Base-by-base conservation (phyloP, 2,888 invertebrate species). In the Agrilus cyanescens region DNA sequence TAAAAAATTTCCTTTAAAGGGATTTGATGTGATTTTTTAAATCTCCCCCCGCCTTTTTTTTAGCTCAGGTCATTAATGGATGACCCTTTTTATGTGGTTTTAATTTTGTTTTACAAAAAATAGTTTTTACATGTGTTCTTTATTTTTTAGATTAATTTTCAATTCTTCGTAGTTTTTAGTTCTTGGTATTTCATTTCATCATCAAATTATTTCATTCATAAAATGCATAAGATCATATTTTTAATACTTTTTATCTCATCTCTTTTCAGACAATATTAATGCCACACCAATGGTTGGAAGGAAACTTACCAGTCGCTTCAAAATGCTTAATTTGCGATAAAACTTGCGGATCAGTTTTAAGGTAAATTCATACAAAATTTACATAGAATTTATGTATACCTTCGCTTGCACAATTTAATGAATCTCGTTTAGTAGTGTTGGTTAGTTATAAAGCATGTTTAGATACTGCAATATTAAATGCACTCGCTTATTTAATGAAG, bases 211-310 rank as follows among this genome's bases (percentile, higher is more conserved):
- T 36, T 36, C 14, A 8, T n/a, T 8, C 4, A n/a, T 36, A n/a
- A 13, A 37, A n/a, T 37, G 12, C 4, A 37, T 20, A 4, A 18
- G 18, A 14, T 5, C 6, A 37, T 25, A 37, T 5, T 6, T 12
- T 12, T 33, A 13, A 14, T 43, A 4, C 48, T 37, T 50, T 65
- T 62, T 18, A 12, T 32, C 10, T 34, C 12, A 14, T 13, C 6
- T 32, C 12, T 58, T 74, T 74, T 0, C 71, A 85, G 84, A 85
- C 79, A 62, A 85, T 89, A 57, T 82, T 83, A 52, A 93, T 95
- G 90, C 94, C 94, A 12, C 96, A 97, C 69, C 96, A 97, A 62
- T 97, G 96, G 96, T 76, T 96, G 75, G 95, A 95, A 66, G 95
- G 96, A 32, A 96, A 96, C 69, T 71, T 96, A 51, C 93, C 95